Conservation (phyloP, 2,797 vertebrate species). For the Bradypus variegatus region DNA sequence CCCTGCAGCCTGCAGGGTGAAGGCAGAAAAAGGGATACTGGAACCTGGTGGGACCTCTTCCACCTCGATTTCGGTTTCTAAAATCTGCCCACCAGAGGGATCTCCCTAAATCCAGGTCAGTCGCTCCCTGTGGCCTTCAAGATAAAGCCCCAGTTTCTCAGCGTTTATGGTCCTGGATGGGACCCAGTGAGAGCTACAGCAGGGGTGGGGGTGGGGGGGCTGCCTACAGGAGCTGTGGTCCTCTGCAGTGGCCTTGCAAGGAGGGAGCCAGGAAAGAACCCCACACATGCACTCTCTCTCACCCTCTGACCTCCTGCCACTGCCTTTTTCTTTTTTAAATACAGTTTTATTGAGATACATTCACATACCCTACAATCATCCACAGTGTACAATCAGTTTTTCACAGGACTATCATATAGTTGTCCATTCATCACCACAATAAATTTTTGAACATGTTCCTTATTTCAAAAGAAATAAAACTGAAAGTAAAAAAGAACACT, state of each 20-base stretch:
- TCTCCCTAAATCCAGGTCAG: neutral
- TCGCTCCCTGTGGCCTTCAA: neutral
- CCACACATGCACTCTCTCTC: neutral
- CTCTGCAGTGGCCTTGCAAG: too few species aligned
- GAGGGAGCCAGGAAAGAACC: neutral
- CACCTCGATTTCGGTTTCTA: neutral
- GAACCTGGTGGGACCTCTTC: neutral
- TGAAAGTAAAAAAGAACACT: too few species aligned
- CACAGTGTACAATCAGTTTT: too few species aligned
- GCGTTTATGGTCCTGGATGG: neutral
- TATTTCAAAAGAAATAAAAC: too few species aligned
- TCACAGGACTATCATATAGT: too few species aligned
- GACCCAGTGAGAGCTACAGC: neutral
- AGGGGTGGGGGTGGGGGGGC: too few species aligned
- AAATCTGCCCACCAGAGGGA: neutral
- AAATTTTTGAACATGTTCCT: too few species aligned
- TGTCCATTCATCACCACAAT: too few species aligned
- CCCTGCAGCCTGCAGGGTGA: neutral
- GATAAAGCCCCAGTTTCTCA: neutral
- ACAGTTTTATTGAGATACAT: too few species aligned
- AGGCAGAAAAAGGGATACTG: neutral
- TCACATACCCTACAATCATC: too few species aligned
- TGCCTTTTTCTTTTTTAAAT: too few species aligned
- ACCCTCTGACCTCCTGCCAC: too few species aligned
- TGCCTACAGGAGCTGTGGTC: neutral